Base-by-base conservation (phyloP, 2,888 invertebrate species). In the Lasioglossum figueresi region DNA sequence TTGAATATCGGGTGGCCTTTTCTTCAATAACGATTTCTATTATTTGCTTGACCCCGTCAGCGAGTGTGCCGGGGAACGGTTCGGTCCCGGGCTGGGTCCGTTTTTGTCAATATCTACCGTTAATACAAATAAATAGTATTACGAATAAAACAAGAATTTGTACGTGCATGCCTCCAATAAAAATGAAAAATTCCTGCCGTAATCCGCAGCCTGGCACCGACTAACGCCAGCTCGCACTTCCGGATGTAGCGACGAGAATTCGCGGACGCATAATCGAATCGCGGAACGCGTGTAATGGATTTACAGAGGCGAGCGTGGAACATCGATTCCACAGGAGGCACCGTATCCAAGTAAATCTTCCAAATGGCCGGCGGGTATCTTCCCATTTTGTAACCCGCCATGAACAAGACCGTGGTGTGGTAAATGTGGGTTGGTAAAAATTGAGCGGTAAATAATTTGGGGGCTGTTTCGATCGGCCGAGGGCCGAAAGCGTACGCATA, bases 381-480 rank as follows among this genome's bases (percentile, higher is more conserved):
- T 48, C 43, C 19, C 43, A 63, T 48, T 40, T 77, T 84, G 37
- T 76, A 66, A 56, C 83, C 74, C 5, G 48, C 63, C 48, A 23
- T 34, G 78, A 70, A 84, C 84, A 71, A 74, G 83, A 45, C 68
- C 79, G 74, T 27, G 31, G 31, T 31, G 8, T 6, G 27, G 14
- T 27, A 59, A 27, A 59, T 4, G 6, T 27, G 14, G 16, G 27
- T n/a, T 45, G 63, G 37, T 68, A 80, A 74, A 82, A 84, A 70
- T 83, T 81, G 83, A 75, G 66, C 79, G 84, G 84, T 79, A 84
- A 79, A 84, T 84, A 84, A 84, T 84, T 84, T 76, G 23, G 70
- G 16, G 73, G 23, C 27, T 52, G 84, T 78, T 77, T 16, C 27
- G 59, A 16, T 27, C 75, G 48, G 78, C 43, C 71, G 37, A 76